Evolutionary conservation across 2,888 invertebrate genomes (phyloP).

Genomic region (Hydraecia micacea): DNA sequence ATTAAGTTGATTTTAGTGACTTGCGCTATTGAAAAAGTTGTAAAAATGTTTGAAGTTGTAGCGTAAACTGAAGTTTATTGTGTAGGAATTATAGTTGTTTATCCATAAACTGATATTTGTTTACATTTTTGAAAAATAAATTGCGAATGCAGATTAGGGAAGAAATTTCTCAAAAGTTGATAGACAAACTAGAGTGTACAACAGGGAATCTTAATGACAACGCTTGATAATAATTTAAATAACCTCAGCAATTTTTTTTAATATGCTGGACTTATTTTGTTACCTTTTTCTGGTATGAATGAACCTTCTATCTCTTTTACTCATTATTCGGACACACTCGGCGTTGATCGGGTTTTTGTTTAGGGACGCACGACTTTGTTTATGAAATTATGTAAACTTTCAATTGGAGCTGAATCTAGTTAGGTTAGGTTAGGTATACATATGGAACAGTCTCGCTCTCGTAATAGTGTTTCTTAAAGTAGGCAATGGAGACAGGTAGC

Average conservation of each 20-base stretch:
- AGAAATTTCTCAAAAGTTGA: neutral
- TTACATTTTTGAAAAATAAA: no score
- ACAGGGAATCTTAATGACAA: neutral
- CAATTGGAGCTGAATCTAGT: constrained; percentile 45
- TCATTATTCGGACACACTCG: constrained; percentile 32
- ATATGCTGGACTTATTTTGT: no score
- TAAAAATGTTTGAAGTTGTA: no score
- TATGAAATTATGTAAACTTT: constrained; percentile 56
- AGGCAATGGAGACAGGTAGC: neutral
- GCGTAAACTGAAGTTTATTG: no score
- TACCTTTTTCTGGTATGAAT: neutral
- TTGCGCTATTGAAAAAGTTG: no score
- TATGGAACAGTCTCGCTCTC: constrained; percentile 14
- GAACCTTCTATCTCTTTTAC: constrained; percentile 26
- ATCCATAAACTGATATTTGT: no score
- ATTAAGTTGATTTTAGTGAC: no score
- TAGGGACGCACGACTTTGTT: constrained; percentile 54
- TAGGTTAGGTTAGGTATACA: neutral
- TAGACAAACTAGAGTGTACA: neutral
- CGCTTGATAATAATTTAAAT: neutral
- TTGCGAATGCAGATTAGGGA: no score
- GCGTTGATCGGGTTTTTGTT: constrained; percentile 57
- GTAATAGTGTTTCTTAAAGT: constrained; percentile 21
- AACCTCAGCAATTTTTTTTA: neutral
- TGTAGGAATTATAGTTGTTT: no score